phyloP scores from a whole-genome alignment of 2,113 vertebrate species.

The Rhadina sibilatrix region DNA sequence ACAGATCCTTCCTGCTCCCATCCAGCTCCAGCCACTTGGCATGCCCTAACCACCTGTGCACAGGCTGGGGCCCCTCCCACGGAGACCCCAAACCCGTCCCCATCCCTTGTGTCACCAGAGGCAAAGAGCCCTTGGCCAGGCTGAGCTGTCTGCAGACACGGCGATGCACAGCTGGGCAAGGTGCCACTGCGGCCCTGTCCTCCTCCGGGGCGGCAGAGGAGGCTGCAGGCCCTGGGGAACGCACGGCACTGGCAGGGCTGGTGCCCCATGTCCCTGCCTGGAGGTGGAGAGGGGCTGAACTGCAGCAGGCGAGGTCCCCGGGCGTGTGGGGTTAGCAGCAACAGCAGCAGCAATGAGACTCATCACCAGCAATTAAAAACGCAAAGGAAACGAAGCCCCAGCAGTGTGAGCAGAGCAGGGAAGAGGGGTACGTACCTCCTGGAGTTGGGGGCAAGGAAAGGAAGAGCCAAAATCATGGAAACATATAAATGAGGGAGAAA shows the following conservation, averaged over 20 bases:
- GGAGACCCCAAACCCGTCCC: not conserved
- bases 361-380: conserved; percentile 74
- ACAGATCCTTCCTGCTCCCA: not conserved
- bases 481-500: conserved; percentile 91
- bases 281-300: not conserved
- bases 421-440: conserved; percentile 96
- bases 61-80: not conserved
- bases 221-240: not conserved
- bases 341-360: conserved; percentile 73
- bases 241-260: accelerated
- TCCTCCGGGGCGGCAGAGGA: not conserved
- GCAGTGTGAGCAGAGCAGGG: conserved; percentile 82
- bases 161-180: not conserved
- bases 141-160: not conserved
- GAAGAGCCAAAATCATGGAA: conserved; percentile 97
- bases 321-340: conserved; percentile 66
- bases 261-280: not conserved
- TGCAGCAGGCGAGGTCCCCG: conserved; percentile 44
- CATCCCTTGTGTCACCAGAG: not conserved
- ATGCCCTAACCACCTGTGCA: accelerated
- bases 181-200: accelerated
- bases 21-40: not conserved
- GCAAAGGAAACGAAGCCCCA: conserved; percentile 75
- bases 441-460: conserved; percentile 87
- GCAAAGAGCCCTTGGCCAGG: accelerated